phyloP scores from a whole-genome alignment of 92 coral and sea anemone genomes.

The Umimayanthus chanpuru region DNA sequence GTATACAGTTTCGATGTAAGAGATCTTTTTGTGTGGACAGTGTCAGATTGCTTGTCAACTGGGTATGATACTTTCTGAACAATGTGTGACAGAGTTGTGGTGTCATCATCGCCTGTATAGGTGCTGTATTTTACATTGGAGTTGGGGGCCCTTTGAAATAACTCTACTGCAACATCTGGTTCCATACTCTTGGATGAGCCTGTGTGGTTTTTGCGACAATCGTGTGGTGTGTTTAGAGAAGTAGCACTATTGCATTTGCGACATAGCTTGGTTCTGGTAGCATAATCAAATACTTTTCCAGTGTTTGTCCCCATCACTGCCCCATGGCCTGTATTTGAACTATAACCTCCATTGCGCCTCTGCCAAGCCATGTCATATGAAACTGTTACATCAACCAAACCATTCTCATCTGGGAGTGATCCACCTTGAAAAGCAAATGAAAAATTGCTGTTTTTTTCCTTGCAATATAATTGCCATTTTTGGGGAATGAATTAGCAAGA shows the following conservation, averaged over 20 bases:
- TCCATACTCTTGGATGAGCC: slow-evolving; percentile 67
- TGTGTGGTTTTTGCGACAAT: slow-evolving; percentile 56
- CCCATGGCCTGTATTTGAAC: no score
- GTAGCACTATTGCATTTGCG: slow-evolving; percentile 24
- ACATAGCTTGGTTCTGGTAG: slow-evolving; percentile 2
- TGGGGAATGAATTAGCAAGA: no score
- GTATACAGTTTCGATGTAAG: slow-evolving; percentile 34
- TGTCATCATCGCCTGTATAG: slow-evolving; percentile 62
- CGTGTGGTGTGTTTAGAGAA: slow-evolving; percentile 15
- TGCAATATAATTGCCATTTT: no score
- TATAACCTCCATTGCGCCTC: no score
- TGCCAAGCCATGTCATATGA: no score
- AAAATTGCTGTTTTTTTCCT: no score
- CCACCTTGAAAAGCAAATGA: no score
- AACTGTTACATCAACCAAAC: no score
- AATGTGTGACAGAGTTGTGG: slow-evolving; percentile 51
- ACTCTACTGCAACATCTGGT: slow-evolving; percentile 56
- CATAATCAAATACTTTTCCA: no score
- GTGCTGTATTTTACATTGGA: neutral
- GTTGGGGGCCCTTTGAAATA: slow-evolving; percentile 21
- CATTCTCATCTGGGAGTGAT: no score
- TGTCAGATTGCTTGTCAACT: slow-evolving; percentile 54
- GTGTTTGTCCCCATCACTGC: no score
- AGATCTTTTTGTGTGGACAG: slow-evolving; percentile 48
- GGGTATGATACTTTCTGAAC: slow-evolving; percentile 41